Conservation (phyloP, 2,797 vertebrate species). For the Cottoperca gobio region DNA sequence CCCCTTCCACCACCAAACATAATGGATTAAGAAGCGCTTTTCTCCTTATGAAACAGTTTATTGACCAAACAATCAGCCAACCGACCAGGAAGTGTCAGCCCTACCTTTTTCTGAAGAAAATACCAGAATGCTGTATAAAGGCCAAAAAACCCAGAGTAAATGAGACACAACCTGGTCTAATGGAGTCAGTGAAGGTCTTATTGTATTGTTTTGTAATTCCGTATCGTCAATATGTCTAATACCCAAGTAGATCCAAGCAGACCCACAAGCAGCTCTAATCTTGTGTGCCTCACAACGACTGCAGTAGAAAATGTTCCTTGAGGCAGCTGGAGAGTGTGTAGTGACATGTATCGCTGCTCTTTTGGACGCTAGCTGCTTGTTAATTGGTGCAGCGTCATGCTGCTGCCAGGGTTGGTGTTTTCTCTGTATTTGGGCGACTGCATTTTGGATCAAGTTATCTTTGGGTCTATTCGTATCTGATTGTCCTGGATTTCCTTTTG, state of each 20-base stretch:
- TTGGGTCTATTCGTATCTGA: not conserved
- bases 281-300: constrained; percentile 1
- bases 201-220: not conserved
- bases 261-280: constrained; percentile 8
- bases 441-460: not conserved
- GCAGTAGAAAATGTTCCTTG: constrained; percentile 13
- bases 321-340: constrained; percentile 27
- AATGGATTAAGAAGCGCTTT: no score
- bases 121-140: no score
- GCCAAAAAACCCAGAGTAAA: no score
- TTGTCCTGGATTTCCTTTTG: not conserved
- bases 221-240: not conserved
- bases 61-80: no score
- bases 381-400: constrained; percentile 24
- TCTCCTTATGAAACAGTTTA: no score
- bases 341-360: constrained; percentile 31
- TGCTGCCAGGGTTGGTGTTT: constrained; percentile 17
- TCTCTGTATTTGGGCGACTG: not conserved
- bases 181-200: not conserved
- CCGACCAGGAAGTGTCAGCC: no score
- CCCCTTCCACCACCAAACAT: no score
- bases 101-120: no score
- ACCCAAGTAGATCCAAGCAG: not conserved
- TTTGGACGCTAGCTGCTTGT: constrained; percentile 38
- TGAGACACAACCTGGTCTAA: no score